Base-by-base conservation (phyloP, 2,888 invertebrate genomes). In the Papilio gigon region DNA sequence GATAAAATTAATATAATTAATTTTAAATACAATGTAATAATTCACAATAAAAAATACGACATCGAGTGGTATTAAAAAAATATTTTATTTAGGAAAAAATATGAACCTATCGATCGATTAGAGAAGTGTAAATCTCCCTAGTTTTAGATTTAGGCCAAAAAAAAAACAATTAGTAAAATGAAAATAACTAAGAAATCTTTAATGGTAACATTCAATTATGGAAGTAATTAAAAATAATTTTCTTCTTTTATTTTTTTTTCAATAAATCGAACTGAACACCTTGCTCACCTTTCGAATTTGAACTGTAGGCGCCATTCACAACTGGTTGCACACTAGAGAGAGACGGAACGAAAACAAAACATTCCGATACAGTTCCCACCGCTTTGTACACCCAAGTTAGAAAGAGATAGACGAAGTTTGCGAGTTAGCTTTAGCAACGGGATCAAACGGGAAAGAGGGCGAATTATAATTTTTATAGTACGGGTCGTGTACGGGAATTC, bases 291-390 rank as follows among this genome's bases (percentile, higher is more conserved):
- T 35, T 70, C 79, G 82, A 82, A 77, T 75, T 84, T 77, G 71
- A 68, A 66, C 83, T 76, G 71, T 71, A 64, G 70, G 75, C 76
- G 77, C 78, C 84, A 86, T 88, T 88, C 84, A 84, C 83, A 83
- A 84, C 86, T 85, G 84, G 88, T 85, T 83, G 84, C 84, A 85
- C 76, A 75, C 63, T 71, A 80, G 86, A 91, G 84, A 77, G 86
- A 84, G 92, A 90, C 72, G 68, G 87, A 81, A 85, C 86, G 87
- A 92, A 92, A 92, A 92, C 92, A 92, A 90, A 86, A 87, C 90
- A 91, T 92, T 88, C 90, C 91, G 86, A 87, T 79, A 88, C 89
- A 88, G 86, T 91, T 92, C 91, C 90, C 92, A 92, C 68, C 86
- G 82, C 76, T 62, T 64, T 50, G 73, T 56, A 59, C 44, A 67